Evolutionary conservation across 1,140 invertebrate genomes (phyloP).

Genomic region (Saccostrea echinata): DNA sequence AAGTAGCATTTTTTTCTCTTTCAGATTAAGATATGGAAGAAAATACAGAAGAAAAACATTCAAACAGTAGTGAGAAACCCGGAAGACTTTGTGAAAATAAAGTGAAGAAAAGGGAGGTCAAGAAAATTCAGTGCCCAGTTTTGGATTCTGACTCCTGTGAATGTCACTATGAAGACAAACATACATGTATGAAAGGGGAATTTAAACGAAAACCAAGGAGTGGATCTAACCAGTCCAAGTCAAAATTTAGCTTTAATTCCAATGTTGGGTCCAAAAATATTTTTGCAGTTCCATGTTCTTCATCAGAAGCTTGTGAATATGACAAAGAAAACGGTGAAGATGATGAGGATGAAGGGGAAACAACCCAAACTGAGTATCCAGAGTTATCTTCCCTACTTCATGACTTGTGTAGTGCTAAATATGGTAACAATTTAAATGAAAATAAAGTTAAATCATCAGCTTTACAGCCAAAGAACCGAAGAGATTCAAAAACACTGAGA

Average conservation of each 20-base stretch:
- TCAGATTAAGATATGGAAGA: background rate
- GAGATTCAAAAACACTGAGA: background rate
- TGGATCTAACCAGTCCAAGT: background rate
- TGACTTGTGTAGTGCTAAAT: conserved; percentile 11
- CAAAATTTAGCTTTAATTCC: background rate
- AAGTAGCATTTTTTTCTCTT: too few species aligned
- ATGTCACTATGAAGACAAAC: background rate
- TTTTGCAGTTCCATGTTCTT: background rate
- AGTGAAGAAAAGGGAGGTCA: background rate
- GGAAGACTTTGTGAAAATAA: background rate
- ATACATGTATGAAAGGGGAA: background rate
- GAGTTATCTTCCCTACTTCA: conserved; percentile 2
- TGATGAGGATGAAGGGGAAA: conserved; percentile 7
- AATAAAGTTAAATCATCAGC: background rate
- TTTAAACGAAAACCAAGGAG: background rate
- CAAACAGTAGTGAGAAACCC: background rate
- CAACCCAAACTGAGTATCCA: conserved; percentile 5
- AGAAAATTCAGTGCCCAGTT: background rate
- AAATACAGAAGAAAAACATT: background rate
- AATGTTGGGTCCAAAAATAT: background rate
- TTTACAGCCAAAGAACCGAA: background rate
- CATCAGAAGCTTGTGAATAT: conserved; percentile 1
- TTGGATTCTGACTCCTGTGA: conserved; percentile 3
- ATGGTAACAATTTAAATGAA: conserved; percentile 9
- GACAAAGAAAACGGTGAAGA: conserved; percentile 11